Conservation (phyloP, 2,888 invertebrate species). For the Eupelmus urozonus region DNA sequence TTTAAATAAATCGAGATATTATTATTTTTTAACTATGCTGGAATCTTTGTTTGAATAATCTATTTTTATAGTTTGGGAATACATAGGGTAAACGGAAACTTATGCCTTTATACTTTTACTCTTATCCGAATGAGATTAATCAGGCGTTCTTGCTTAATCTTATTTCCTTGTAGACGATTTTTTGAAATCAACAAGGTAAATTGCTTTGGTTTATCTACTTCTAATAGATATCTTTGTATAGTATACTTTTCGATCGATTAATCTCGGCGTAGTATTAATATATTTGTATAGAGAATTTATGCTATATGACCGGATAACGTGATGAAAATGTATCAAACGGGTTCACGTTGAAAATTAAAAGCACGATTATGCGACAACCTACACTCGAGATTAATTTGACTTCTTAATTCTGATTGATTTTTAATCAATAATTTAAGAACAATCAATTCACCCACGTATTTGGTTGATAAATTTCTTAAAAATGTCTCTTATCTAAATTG, state of each 20-base stretch:
- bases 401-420: too few relatives aligned
- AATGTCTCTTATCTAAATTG: too few relatives aligned
- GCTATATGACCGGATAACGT: background rate
- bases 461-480: too few relatives aligned
- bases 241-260: background rate
- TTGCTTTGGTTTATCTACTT: slow-evolving; percentile 10
- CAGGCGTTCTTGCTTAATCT: slow-evolving; percentile 25
- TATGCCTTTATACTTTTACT: background rate
- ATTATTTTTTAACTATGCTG: too few relatives aligned
- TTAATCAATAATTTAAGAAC: too few relatives aligned
- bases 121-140: slow-evolving; percentile 19
- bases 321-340: background rate
- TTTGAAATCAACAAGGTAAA: slow-evolving; percentile 34
- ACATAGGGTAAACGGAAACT: background rate
- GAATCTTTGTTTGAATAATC: background rate
- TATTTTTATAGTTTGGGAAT: background rate
- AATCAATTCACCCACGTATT: too few relatives aligned
- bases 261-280: background rate
- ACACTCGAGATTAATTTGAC: too few relatives aligned
- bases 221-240: slow-evolving; percentile 26
- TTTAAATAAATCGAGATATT: too few relatives aligned
- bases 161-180: slow-evolving; percentile 34
- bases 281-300: background rate
- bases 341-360: too few relatives aligned
- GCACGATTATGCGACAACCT: background rate